phyloP scores from a whole-genome alignment of 2,797 vertebrate species.

The Phataginus tetradactyla region DNA sequence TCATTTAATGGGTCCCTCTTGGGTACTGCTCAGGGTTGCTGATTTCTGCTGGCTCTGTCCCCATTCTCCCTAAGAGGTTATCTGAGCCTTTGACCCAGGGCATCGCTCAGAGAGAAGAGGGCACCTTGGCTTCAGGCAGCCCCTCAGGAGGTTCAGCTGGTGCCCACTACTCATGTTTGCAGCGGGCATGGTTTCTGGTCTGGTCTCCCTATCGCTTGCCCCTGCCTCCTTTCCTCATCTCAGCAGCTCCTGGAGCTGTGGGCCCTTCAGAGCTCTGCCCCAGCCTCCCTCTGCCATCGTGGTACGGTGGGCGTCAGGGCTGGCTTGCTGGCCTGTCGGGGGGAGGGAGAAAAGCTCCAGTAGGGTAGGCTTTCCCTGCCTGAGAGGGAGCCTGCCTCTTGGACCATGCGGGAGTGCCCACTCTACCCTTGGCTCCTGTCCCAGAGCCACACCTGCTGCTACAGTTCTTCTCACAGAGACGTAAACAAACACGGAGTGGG shows the following conservation, averaged over 20 bases:
- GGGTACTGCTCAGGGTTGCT: not conserved
- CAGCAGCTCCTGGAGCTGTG: not conserved
- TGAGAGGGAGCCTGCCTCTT: not conserved
- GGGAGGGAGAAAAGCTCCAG: not conserved
- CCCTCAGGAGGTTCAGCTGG: not conserved
- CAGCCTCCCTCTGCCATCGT: not conserved
- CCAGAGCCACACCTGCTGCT: not conserved
- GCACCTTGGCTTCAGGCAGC: not conserved
- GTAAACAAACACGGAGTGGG: not conserved
- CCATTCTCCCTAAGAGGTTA: not conserved
- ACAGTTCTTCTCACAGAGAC: not conserved
- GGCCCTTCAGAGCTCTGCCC: not conserved
- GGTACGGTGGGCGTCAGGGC: not conserved
- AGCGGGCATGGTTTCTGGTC: not conserved
- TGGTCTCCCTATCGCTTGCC: no score
- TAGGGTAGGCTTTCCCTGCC: not conserved
- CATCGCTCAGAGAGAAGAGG: not conserved
- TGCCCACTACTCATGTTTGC: not conserved
- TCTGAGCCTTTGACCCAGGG: not conserved
- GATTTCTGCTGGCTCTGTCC: not conserved
- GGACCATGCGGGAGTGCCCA: not conserved
- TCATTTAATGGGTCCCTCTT: not conserved
- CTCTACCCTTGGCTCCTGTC: not conserved
- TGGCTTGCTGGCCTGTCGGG: not conserved
- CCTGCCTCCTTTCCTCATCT: not conserved